Conservation (phyloP, 2,797 vertebrate species). For the Malacoctenus gilli region DNA sequence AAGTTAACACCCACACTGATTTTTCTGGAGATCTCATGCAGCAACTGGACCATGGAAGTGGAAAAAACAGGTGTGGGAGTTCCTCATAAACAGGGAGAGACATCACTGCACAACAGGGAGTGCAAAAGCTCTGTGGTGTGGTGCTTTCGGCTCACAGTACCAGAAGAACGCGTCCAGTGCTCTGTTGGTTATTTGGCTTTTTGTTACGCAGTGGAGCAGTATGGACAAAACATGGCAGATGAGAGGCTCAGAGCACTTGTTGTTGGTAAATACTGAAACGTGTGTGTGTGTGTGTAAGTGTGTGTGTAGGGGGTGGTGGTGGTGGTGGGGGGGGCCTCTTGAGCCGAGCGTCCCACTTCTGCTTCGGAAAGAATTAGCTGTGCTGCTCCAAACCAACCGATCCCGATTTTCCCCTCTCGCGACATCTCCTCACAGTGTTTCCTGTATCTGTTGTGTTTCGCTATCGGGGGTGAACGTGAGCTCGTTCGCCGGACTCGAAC, state of each 20-base stretch:
- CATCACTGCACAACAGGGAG: conserved; percentile 80
- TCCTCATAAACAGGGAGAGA: conserved; percentile 78
- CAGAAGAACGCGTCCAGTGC: conserved; percentile 75
- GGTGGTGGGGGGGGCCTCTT: conserved; percentile 55
- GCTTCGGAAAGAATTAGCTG: conserved; percentile 40
- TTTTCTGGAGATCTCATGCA: conserved; percentile 82
- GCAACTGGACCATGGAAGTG: conserved; percentile 76
- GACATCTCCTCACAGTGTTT: conserved; percentile 74
- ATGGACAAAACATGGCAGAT: conserved; percentile 68
- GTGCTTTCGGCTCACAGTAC: conserved; percentile 78
- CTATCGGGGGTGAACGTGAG: conserved; percentile 56
- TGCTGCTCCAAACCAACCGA: conserved; percentile 61
- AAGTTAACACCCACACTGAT: conserved; percentile 79
- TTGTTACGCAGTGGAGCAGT: conserved; percentile 71
- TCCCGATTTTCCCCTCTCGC: conserved; percentile 66
- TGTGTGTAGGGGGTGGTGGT: too few relatives aligned
- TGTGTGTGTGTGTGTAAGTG: too few relatives aligned
- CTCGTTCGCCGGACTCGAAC: conserved; percentile 60
- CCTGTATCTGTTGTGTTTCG: conserved; percentile 66
- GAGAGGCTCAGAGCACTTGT: conserved; percentile 67
- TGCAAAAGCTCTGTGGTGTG: conserved; percentile 77
- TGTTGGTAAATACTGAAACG: conserved; percentile 56
- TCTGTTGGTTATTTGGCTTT: conserved; percentile 81
- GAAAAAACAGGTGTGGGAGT: conserved; percentile 67
- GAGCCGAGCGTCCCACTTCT: conserved; percentile 49